Percentiles rank a stretch among this genome's conserved stretches.
phyloP scores from a whole-genome alignment of 2,797 vertebrate genomes.

The Clarias laeviceps region DNA sequence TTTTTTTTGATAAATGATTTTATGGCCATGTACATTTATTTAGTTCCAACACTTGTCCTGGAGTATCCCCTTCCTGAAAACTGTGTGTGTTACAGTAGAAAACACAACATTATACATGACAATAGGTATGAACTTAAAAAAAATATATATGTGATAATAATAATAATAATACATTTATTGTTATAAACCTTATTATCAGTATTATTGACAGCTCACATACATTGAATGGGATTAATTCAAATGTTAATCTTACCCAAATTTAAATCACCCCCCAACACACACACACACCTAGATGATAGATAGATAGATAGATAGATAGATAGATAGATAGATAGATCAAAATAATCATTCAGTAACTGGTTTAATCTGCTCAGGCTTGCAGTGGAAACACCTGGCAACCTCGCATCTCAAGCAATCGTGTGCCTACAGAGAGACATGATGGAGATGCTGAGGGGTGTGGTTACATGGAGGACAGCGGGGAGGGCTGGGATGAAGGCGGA shows the following conservation, averaged over 20 bases:
- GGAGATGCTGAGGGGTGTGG: constrained; percentile 65
- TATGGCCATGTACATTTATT: too few species aligned
- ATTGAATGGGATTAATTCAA: background rate
- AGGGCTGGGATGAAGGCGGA: constrained; percentile 51
- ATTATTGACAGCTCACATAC: background rate
- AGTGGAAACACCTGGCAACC: constrained; percentile 8
- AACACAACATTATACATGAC: background rate
- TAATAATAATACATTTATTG: background rate
- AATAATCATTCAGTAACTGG: background rate
- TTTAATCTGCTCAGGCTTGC: background rate
- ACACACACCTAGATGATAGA: too few species aligned
- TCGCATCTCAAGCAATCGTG: background rate
- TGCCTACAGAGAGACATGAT: constrained; percentile 9
- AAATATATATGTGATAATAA: too few species aligned
- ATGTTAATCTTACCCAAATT: background rate
- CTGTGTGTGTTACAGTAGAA: background rate
- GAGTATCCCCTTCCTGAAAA: background rate
- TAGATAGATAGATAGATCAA: background rate
- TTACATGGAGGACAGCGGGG: constrained; percentile 35
- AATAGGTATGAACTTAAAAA: too few species aligned
- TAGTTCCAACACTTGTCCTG: background rate
- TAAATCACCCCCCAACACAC: too few species aligned
- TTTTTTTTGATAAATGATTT: too few species aligned
- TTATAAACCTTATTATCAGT: background rate
- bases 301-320: background rate